Percentiles rank a stretch among this genome's conserved stretches.
phyloP scores from a whole-genome alignment of 1,140 invertebrate species.

The Heliconius eleuchia region DNA sequence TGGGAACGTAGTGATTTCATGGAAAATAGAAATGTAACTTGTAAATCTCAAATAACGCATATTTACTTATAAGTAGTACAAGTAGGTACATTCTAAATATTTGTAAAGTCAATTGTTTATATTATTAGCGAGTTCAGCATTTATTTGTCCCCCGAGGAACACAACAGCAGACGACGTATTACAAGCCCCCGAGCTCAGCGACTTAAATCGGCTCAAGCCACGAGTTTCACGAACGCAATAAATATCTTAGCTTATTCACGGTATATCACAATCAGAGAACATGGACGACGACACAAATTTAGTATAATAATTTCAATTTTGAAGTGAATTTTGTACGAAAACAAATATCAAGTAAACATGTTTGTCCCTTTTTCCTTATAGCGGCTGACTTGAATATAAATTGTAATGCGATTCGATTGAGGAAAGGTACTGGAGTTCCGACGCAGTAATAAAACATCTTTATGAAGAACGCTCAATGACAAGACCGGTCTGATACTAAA shows the following conservation, averaged over 20 bases:
- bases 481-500: background rate
- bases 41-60: background rate
- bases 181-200: background rate
- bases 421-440: conserved; percentile 21
- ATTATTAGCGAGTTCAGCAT: conserved; percentile 1
- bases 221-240: conserved; percentile 45
- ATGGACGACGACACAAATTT: conserved; percentile 22
- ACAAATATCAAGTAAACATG: conserved; percentile 64
- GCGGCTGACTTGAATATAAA: conserved; percentile 43
- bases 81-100: background rate
- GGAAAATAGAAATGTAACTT: background rate
- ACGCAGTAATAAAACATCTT: conserved; percentile 26
- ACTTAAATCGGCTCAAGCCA: conserved; percentile 35
- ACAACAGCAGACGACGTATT: background rate
- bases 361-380: conserved; percentile 50
- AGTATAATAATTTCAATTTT: conserved; percentile 48
- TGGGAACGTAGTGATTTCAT: too few relatives aligned
- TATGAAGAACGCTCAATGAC: conserved; percentile 26
- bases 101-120: conserved; percentile 1
- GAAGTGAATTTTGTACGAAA: conserved; percentile 40
- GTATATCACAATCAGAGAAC: conserved; percentile 41
- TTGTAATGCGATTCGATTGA: conserved; percentile 37
- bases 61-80: background rate
- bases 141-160: background rate
- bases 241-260: conserved; percentile 46